Conservation (phyloP, 2,888 invertebrate species). For the Diplolepis rosae region DNA sequence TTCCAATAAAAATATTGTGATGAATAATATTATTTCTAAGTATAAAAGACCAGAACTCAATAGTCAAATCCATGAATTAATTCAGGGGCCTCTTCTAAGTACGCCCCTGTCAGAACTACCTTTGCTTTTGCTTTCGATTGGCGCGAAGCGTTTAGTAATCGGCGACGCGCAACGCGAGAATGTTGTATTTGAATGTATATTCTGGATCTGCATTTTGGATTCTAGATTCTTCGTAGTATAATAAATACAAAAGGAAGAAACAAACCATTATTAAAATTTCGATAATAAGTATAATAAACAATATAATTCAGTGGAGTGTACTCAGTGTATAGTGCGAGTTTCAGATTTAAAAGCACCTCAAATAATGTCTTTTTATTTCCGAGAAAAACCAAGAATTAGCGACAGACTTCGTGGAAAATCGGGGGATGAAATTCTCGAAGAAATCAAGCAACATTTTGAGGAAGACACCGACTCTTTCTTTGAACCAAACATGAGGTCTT, state of each 20-base stretch:
- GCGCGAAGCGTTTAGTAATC: slow-evolving; percentile 12
- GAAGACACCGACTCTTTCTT: slow-evolving; percentile 64
- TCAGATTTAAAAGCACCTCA: background rate
- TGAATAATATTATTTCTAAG: too few species aligned
- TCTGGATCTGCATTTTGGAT: background rate
- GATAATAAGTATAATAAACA: background rate
- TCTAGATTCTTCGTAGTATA: background rate
- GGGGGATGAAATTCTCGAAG: slow-evolving; percentile 66
- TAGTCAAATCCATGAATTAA: too few species aligned
- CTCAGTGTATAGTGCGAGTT: background rate
- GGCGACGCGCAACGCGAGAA: background rate
- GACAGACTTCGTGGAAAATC: slow-evolving; percentile 66
- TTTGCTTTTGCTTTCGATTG: background rate
- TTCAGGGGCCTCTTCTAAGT: background rate
- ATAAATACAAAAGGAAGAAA: background rate
- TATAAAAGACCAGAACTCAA: too few species aligned
- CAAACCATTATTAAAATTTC: background rate
- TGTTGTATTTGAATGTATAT: background rate
- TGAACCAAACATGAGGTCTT: slow-evolving; percentile 54
- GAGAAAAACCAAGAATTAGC: slow-evolving; percentile 66
- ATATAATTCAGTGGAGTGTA: slow-evolving; percentile 16
- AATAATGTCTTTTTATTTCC: slow-evolving; percentile 68
- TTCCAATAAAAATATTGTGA: too few species aligned
- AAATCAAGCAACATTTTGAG: slow-evolving; percentile 67
- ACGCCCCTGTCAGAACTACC: background rate